A percentile compares a stretch with the other conserved stretches of the same genome.
These are phyloP conservation scores for Phallusia fumigata DNA, from an alignment of 23 tunicate species.

Conservation along the genomic window DNA sequence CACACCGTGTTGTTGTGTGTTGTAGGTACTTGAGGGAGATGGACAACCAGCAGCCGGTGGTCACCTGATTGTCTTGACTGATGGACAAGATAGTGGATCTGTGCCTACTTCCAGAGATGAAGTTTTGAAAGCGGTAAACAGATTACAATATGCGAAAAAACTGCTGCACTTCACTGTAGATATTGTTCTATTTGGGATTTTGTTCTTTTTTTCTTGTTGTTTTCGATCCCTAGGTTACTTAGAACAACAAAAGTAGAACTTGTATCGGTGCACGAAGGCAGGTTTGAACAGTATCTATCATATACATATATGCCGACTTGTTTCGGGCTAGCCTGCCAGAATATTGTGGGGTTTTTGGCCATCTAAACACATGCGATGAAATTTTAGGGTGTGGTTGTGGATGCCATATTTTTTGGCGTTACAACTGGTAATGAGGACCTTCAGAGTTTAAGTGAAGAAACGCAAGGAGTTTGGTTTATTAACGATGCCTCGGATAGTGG, in stretches of 20 bases:
- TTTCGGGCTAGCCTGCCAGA: no score
- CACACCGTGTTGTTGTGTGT: not conserved
- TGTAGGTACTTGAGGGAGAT: not conserved
- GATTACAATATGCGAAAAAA: no score
- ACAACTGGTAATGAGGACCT: slow-evolving; percentile 18
- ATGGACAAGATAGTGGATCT: slow-evolving; percentile 29
- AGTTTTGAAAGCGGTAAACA: not conserved
- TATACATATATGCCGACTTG: no score
- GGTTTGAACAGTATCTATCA: no score
- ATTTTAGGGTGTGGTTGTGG: slow-evolving; percentile 5
- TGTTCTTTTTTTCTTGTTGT: no score
- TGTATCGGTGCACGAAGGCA: no score
- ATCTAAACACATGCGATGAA: no score
- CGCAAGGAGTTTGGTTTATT: slow-evolving; percentile 26
- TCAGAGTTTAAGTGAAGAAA: slow-evolving; percentile 5
- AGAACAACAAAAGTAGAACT: no score
- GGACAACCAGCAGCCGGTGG: slow-evolving; percentile 3
- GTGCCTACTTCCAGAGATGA: slow-evolving; percentile 3
- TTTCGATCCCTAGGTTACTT: no score
- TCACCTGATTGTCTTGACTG: slow-evolving; percentile 29
- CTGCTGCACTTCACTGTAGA: no score
- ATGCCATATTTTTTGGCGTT: slow-evolving; percentile 32
- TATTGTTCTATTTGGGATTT: no score
- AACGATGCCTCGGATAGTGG: not conserved
- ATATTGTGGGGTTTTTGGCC: no score